A percentile compares a stretch with the other conserved stretches of the same genome.
Conservation (phyloP, 2,113 vertebrate species). For the Brachirus orientalis region DNA sequence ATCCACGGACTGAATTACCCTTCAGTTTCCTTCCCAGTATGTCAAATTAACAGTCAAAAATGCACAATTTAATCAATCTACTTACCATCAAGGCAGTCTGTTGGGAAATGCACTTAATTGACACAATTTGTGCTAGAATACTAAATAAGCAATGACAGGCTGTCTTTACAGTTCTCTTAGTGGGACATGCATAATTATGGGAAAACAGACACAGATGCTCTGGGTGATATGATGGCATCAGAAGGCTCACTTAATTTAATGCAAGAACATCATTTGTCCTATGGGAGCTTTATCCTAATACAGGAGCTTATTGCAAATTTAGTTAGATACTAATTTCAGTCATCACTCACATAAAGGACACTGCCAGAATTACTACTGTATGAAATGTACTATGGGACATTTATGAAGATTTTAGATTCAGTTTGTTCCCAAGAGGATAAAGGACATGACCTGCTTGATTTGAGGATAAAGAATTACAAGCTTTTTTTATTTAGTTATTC, state of each 20-base stretch:
- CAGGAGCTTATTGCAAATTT: constrained; percentile 65
- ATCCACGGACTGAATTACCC: constrained; percentile 20
- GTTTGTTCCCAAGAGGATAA: not conserved
- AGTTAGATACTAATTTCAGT: constrained; percentile 59
- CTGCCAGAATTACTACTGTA: constrained; percentile 20
- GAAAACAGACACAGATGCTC: constrained; percentile 71
- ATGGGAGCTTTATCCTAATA: constrained; percentile 51
- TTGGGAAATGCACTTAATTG: constrained; percentile 65
- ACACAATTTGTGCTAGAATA: constrained; percentile 59
- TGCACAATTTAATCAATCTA: constrained; percentile 58
- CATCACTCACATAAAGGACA: constrained; percentile 49
- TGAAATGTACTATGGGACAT: constrained; percentile 28
- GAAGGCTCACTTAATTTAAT: constrained; percentile 73
- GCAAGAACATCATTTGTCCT: constrained; percentile 66
- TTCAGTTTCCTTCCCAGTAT: constrained; percentile 24
- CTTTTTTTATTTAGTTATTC: constrained; percentile 1
- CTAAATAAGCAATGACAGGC: constrained; percentile 64
- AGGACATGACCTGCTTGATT: constrained; percentile 19
- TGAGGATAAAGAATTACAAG: not conserved
- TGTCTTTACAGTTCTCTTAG: constrained; percentile 65
- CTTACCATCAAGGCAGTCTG: constrained; percentile 48
- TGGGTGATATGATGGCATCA: constrained; percentile 67
- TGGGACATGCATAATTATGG: constrained; percentile 67
- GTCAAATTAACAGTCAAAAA: constrained; percentile 42
- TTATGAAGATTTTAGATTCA: constrained; percentile 15